Conservation (phyloP, 2,113 vertebrate species). For the Tautogolabrus adspersus region DNA sequence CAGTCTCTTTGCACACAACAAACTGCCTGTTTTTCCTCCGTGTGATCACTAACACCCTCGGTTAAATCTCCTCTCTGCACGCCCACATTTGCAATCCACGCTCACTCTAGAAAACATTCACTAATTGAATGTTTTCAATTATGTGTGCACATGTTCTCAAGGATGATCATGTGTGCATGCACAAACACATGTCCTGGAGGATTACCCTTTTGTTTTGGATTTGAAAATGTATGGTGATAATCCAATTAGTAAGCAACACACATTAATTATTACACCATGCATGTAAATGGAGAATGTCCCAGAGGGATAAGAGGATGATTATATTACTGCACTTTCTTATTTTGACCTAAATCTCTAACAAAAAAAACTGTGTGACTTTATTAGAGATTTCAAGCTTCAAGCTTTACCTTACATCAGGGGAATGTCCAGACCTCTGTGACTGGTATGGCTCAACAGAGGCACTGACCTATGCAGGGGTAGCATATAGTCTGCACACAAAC, state of each 20-base stretch:
- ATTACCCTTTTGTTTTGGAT: constrained; percentile 58
- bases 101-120: constrained; percentile 20
- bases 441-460: too few species aligned
- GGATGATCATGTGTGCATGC: background rate
- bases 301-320: constrained; percentile 7
- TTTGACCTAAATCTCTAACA: background rate
- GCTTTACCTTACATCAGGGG: background rate
- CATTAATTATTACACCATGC: constrained; percentile 24
- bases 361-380: background rate
- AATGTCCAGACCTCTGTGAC: too few species aligned
- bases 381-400: background rate
- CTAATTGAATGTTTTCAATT: background rate
- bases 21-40: constrained; percentile 2
- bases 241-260: constrained; percentile 66
- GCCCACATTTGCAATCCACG: constrained; percentile 41
- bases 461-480: background rate
- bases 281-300: constrained; percentile 34
- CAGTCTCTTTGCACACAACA: constrained; percentile 8
- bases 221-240: constrained; percentile 58
- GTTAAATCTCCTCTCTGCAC: constrained; percentile 5
- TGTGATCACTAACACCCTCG: constrained; percentile 25
- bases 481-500: background rate
- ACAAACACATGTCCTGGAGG: constrained; percentile 28
- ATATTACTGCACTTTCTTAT: background rate
- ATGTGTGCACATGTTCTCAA: too few species aligned